A percentile compares a stretch with the other conserved stretches of the same genome.
Evolutionary conservation across 2,888 invertebrate species (phyloP).

Genomic region (Trisateles emortualis): DNA sequence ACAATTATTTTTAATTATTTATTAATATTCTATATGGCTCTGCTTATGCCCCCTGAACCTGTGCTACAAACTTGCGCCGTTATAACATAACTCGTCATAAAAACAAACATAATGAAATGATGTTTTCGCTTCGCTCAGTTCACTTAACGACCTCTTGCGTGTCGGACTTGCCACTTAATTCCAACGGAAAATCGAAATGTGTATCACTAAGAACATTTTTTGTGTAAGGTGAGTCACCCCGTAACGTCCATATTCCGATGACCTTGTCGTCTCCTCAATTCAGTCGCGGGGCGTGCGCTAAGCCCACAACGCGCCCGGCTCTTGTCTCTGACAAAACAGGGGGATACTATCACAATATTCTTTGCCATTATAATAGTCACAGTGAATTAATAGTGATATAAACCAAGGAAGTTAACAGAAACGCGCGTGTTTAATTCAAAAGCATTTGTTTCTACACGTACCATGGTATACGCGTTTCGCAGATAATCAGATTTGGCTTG

Average conservation of each 20-base stretch:
- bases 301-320: slow-evolving; percentile 40
- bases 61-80: background rate
- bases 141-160: slow-evolving; percentile 7
- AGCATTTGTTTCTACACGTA: slow-evolving; percentile 16
- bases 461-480: slow-evolving; percentile 17
- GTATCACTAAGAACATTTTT: slow-evolving; percentile 19
- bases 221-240: slow-evolving; percentile 53
- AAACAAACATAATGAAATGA: background rate
- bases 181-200: slow-evolving; percentile 20
- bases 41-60: too few species aligned
- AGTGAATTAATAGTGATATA: slow-evolving; percentile 15
- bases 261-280: slow-evolving; percentile 52
- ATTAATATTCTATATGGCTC: too few species aligned
- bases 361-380: slow-evolving; percentile 7
- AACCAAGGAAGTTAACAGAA: slow-evolving; percentile 7
- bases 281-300: slow-evolving; percentile 61
- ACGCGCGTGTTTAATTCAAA: slow-evolving; percentile 16
- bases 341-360: background rate
- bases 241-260: slow-evolving; percentile 49
- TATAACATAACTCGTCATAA: background rate
- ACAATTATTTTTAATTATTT: too few species aligned
- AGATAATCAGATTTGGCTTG: slow-evolving; percentile 30
- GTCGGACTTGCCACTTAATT: slow-evolving; percentile 21
- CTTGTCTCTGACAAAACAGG: slow-evolving; percentile 9
- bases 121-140: background rate